phyloP scores from a whole-genome alignment of 2,113 vertebrate species.

The Xyrauchen texanus region DNA sequence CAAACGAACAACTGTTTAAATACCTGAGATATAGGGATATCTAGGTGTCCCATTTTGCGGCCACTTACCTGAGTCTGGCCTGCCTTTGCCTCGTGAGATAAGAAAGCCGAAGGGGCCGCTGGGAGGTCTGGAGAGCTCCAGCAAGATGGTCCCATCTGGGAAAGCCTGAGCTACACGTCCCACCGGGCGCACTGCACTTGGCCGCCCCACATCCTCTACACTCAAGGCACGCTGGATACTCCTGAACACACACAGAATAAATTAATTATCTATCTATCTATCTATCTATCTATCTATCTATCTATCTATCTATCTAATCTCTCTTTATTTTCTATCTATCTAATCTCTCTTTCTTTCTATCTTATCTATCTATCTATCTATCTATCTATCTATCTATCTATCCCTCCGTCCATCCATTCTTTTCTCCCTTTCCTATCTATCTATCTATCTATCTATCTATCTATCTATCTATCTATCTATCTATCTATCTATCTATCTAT shows the following conservation, averaged over 20 bases:
- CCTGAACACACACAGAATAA: slow-evolving; percentile 40
- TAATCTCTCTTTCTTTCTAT: neutral
- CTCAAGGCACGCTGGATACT: slow-evolving; percentile 71
- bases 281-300: neutral
- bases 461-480: neutral
- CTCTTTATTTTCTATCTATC: neutral
- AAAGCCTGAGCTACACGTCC: slow-evolving; percentile 80
- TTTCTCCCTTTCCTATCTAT: neutral
- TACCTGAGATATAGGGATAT: too few relatives aligned
- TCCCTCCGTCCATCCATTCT: neutral
- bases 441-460: neutral
- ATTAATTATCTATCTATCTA: neutral
- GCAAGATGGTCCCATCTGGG: slow-evolving; percentile 81
- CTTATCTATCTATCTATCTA: neutral
- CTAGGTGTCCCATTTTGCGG: neutral
- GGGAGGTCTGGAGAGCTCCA: slow-evolving; percentile 74
- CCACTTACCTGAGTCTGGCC: slow-evolving; percentile 76
- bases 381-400: neutral
- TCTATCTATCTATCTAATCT: neutral
- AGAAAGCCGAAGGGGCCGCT: slow-evolving; percentile 75
- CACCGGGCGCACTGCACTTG: slow-evolving; percentile 68
- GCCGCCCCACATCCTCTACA: slow-evolving; percentile 78
- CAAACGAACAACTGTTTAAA: too few relatives aligned
- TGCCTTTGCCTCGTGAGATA: slow-evolving; percentile 78
- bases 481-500: neutral